Evolutionary conservation across 2,797 vertebrate genomes (phyloP).

Genomic region (Gymnopithys bicolor): DNA sequence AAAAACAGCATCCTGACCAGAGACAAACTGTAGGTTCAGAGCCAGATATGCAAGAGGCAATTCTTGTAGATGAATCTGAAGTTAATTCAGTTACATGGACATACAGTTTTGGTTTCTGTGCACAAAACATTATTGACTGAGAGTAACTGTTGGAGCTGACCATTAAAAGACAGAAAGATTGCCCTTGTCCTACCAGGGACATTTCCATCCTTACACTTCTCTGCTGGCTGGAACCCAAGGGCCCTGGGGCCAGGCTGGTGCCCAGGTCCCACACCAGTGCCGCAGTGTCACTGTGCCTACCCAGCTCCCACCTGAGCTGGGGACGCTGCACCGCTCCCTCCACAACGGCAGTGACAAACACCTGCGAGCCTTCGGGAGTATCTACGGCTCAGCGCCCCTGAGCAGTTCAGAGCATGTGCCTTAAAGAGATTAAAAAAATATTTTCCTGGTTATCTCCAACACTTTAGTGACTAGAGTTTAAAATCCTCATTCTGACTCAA

Average conservation of each 20-base stretch:
- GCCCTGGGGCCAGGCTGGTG: not conserved
- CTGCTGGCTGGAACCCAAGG: not conserved
- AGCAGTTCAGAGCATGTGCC: not conserved
- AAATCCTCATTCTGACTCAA: not conserved
- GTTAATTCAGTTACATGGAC: not conserved
- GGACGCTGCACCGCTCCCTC: not conserved
- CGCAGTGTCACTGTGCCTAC: not conserved
- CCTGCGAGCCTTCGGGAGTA: not conserved
- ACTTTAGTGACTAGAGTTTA: slow-evolving; percentile 16
- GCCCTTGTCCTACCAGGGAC: not conserved
- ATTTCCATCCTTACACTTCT: not conserved
- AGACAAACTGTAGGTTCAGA: not conserved
- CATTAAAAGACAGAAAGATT: not conserved
- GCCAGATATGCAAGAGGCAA: not conserved
- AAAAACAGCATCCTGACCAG: not conserved
- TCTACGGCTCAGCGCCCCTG: not conserved
- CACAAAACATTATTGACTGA: not conserved
- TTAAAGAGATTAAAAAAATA: slow-evolving; percentile 5
- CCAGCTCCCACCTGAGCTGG: rapidly evolving
- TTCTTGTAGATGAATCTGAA: not conserved
- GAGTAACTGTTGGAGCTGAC: not conserved
- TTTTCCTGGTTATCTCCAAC: slow-evolving; percentile 13
- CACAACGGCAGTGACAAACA: not conserved
- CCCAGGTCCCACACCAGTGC: not conserved
- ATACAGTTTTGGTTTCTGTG: not conserved